Conservation (phyloP, 2,888 invertebrate genomes). For the Eupithecia insigniata region DNA sequence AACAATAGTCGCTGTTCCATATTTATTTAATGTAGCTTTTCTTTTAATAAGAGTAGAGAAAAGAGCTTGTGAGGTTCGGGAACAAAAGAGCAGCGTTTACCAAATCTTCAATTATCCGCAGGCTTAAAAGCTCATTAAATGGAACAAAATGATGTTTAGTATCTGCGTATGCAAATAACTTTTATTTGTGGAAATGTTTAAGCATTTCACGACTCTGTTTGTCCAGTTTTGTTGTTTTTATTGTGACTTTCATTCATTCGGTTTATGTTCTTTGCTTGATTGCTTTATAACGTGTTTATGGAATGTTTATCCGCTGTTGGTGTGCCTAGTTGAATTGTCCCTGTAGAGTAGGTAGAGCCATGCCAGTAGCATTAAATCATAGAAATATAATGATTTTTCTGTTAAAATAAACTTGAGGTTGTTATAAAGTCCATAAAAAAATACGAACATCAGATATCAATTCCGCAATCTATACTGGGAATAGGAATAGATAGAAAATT, state of each 20-base stretch:
- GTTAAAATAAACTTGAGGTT: not conserved
- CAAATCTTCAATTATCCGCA: slow-evolving; percentile 37
- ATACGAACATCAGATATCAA: not conserved
- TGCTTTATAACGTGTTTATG: slow-evolving; percentile 24
- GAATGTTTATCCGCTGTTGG: slow-evolving; percentile 1
- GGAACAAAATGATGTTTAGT: slow-evolving; percentile 36
- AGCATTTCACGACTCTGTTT: slow-evolving; percentile 35
- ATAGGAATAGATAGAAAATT: not conserved
- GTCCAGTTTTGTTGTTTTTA: slow-evolving; percentile 24
- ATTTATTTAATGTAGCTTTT: slow-evolving; percentile 58
- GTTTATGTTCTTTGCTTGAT: slow-evolving; percentile 24
- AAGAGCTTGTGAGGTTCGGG: slow-evolving; percentile 16
- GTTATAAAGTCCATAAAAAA: not conserved
- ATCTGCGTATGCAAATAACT: slow-evolving; percentile 40
- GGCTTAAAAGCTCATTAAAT: slow-evolving; percentile 40
- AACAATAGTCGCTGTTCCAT: slow-evolving; percentile 64
- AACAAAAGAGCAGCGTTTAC: slow-evolving; percentile 31
- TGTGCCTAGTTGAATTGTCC: not conserved
- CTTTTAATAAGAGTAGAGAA: slow-evolving; percentile 43
- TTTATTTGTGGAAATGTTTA: slow-evolving; percentile 40
- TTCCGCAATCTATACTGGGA: not conserved
- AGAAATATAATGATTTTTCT: not conserved
- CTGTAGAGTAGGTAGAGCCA: not conserved
- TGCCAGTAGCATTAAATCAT: slow-evolving; percentile 5
- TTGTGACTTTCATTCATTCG: slow-evolving; percentile 17